Evolutionary conservation across 2,113 vertebrate genomes (phyloP), one percentile per base, ranked within the genome.

Genomic region (Poecile atricapillus): DNA sequence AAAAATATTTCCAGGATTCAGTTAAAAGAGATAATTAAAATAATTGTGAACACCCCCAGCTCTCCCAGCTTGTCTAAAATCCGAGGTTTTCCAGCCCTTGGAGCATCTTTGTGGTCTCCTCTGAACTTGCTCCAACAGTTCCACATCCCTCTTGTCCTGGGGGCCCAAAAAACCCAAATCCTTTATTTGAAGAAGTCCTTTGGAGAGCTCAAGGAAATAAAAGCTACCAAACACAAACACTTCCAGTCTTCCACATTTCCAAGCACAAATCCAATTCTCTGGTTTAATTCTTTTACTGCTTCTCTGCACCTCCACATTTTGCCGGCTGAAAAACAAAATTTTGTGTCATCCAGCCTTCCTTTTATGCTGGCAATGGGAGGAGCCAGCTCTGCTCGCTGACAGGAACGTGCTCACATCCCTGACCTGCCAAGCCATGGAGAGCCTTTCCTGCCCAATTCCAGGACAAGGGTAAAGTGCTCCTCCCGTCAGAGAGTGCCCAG

Each of bases 101-200:
- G 47, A 60, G 5, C 7, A 47, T 13, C 30, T 47, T n/a, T 15
- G 14, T 47, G 28, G 16, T 46, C 41, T 60, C 17, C 15, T 31
- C 53, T 53, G 17, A 25, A 68, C 16, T 62, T 28, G 1, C 7
- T 25, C 39, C 37, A 44, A 22, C 21, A 80, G 21, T 5, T 58
- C 50, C 14, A 47, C 21, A 22, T 30, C 20, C 21, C 41, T 39
- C 53, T 53, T 41, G 21, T 27, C 17, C 33, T 53, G 39, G 35
- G 28, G 6, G 3, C 11, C 11, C 28, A 24, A 25, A 50, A 37
- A 7, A 0, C 1, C 1, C 20, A 52, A 71, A 18, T 3, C 5
- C 10, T 55, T n/a, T 59, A 4, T 35, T 52, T 62, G 28, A 73
- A 67, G 35, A 83, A 70, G 18, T 25, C 14, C 16, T 71, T 71